phyloP scores from a whole-genome alignment of 2,113 vertebrate genomes.

The Casuarius casuarius region DNA sequence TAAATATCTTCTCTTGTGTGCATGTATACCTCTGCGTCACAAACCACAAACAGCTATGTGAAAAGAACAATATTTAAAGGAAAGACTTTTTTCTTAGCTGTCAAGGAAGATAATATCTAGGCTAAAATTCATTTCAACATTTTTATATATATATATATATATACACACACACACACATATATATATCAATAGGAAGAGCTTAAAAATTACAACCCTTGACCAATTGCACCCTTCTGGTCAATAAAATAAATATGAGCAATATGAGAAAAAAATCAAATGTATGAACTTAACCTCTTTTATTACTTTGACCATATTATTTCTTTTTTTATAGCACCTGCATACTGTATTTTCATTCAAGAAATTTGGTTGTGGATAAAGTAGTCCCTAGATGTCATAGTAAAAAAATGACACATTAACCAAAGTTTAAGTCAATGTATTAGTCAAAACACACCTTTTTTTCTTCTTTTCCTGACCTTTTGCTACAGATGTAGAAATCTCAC shows the following conservation, averaged over 20 bases:
- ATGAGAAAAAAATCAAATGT: background rate
- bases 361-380: background rate
- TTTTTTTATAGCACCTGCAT: background rate
- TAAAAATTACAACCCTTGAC: background rate
- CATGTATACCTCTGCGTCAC: background rate
- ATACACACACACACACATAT: background rate
- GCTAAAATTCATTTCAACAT: background rate
- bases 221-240: background rate
- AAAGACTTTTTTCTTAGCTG: background rate
- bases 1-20: background rate
- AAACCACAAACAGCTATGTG: background rate
- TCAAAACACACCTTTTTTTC: background rate
- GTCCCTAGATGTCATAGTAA: background rate
- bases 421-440: background rate
- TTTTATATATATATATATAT: background rate
- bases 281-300: background rate
- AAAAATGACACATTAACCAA: background rate
- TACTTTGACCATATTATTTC: background rate
- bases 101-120: background rate
- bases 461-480: background rate
- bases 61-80: background rate
- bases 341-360: background rate
- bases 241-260: background rate
- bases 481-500: too few species aligned
- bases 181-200: background rate